Evolutionary conservation across 2,797 vertebrate species (phyloP), one percentile per base, ranked within the genome.

Genomic region (Discoglossus pictus): DNA sequence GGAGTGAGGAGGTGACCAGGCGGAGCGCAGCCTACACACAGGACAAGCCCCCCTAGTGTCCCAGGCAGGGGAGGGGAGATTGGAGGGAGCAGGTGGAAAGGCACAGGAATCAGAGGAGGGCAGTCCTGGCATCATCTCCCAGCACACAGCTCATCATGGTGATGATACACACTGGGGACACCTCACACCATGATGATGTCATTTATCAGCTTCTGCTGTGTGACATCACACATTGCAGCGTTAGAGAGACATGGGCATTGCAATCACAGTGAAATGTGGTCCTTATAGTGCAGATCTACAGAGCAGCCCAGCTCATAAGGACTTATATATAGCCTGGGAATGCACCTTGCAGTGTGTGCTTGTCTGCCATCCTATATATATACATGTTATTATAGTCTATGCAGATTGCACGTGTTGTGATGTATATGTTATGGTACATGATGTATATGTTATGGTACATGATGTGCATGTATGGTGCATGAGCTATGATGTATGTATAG

Each of bases 71-170:
- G 20, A n/a, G 31, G 39, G 13, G 24, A 6, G 20, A 15, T 35
- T 13, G 13, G 46, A 16, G 35, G 18, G 46, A 64, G 69, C 75
- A 74, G 75, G 75, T 74, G 75, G 51, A 35, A n/a, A 13, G 13
- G 24, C 7, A 44, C n/a, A n/a, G n/a, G n/a, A 31, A 38, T 39
- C n/a, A 7, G 15, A 56, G 38, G 3, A 42, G 53, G 13, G 13
- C 2, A n/a, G 17, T 17, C 23, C 9, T 50, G 35, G 17, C 55
- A 48, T 51, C 54, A 42, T 18, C 31, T 12, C 36, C 17, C 25
- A 31, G 12, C 25, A 16, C 20, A 2, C n/a, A 44, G 25, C 21
- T 51, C 56, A 60, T 46, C 27, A 5, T 5, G 10, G 21, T 39
- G 25, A 42, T 34, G 15, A 9, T 38, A 16, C 48, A 17, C n/a